phyloP scores from a whole-genome alignment of 2,888 invertebrate species.

The Callyntrura guangdongensis region DNA sequence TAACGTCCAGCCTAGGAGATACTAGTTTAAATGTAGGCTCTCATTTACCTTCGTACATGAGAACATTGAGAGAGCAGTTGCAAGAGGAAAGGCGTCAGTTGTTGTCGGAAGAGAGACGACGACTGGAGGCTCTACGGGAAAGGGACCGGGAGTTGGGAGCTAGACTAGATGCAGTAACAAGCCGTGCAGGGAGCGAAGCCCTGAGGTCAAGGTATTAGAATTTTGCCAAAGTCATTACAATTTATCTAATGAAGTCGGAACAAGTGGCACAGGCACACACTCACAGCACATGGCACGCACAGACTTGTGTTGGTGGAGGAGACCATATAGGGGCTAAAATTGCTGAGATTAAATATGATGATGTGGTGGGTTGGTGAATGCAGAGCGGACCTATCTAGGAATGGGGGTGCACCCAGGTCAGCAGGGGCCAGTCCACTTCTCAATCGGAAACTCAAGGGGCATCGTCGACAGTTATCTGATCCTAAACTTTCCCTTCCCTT shows the following conservation, averaged over 20 bases:
- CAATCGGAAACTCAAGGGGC: constrained; percentile 86
- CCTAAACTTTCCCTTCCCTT: constrained; percentile 87
- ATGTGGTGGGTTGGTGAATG: constrained; percentile 85
- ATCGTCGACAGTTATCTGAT: constrained; percentile 88
- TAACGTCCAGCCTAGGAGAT: constrained; percentile 82
- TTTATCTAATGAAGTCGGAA: constrained; percentile 79
- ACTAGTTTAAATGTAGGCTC: constrained; percentile 81
- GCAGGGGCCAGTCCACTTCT: constrained; percentile 85
- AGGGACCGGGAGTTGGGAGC: constrained; percentile 85
- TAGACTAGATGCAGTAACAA: constrained; percentile 84
- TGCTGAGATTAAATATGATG: constrained; percentile 81
- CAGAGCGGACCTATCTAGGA: constrained; percentile 85
- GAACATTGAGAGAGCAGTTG: constrained; percentile 85
- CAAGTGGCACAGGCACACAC: constrained; percentile 85
- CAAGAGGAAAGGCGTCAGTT: constrained; percentile 85
- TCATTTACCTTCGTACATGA: constrained; percentile 85
- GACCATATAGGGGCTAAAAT: constrained; percentile 81
- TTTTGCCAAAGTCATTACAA: constrained; percentile 76
- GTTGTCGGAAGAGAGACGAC: constrained; percentile 85
- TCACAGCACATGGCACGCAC: constrained; percentile 85
- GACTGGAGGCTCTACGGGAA: constrained; percentile 85
- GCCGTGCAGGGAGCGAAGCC: constrained; percentile 84
- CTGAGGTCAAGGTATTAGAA: constrained; percentile 84
- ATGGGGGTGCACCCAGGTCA: constrained; percentile 84
- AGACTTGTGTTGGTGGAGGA: constrained; percentile 84